A percentile compares a stretch with the other conserved stretches of the same genome.
phyloP scores from a whole-genome alignment of 2,797 vertebrate genomes.

The Yasuhikotakia modesta region DNA sequence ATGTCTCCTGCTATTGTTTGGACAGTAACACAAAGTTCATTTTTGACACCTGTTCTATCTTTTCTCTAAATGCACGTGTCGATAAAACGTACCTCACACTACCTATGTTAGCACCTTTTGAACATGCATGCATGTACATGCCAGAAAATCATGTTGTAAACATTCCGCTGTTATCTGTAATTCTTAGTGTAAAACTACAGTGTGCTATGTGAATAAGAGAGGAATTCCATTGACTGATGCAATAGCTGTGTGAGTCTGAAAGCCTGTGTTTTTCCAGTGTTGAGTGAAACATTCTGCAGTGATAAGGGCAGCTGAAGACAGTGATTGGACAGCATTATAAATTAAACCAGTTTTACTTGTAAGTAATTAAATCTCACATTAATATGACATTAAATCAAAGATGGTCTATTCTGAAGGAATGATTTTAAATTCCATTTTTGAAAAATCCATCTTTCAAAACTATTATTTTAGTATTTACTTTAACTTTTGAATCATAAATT shows the following conservation, averaged over 20 bases:
- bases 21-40: constrained; percentile 6
- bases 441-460: too few species aligned
- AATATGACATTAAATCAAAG: too few species aligned
- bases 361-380: too few species aligned
- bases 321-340: not conserved
- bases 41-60: not conserved
- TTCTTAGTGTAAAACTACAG: constrained; percentile 32
- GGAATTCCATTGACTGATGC: constrained; percentile 34
- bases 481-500: too few species aligned
- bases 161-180: constrained; percentile 46
- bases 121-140: constrained; percentile 23
- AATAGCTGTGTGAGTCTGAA: not conserved
- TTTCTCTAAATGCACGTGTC: not conserved
- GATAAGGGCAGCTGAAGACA: not conserved
- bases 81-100: not conserved
- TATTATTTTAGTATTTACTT: too few species aligned
- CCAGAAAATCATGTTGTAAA: constrained; percentile 24
- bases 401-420: too few species aligned
- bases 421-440: too few species aligned
- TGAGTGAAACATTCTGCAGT: constrained; percentile 10
- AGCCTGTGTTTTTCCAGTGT: constrained; percentile 1
- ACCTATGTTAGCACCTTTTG: not conserved
- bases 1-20: too few species aligned
- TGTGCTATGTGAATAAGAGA: constrained; percentile 10
- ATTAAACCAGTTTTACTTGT: too few species aligned